Conservation (phyloP, 2,797 vertebrate species). For the Ibycter americanus region DNA sequence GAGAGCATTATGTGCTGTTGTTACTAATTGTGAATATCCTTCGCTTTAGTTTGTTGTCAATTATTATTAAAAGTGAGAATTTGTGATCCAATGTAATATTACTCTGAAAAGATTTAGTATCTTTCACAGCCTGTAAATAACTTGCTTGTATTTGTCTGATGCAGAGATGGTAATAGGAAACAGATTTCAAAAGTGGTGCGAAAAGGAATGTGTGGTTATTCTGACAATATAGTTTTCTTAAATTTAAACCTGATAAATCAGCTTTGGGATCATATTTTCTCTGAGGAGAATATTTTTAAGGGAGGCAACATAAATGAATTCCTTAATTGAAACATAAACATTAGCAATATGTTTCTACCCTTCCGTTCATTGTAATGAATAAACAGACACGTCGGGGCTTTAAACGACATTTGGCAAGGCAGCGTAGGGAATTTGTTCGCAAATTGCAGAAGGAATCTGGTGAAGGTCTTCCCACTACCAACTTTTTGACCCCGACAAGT, state of each 20-base stretch:
- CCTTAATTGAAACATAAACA: slow-evolving; percentile 33
- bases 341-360: not conserved
- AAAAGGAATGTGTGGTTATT: slow-evolving; percentile 65
- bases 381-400: not conserved
- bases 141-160: slow-evolving; percentile 65
- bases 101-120: slow-evolving; percentile 67
- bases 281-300: slow-evolving; percentile 11
- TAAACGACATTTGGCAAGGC: slow-evolving; percentile 4
- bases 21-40: slow-evolving; percentile 63
- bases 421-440: not conserved
- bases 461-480: not conserved
- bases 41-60: slow-evolving; percentile 44
- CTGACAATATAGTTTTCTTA: slow-evolving; percentile 61
- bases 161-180: slow-evolving; percentile 62
- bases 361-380: not conserved
- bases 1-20: slow-evolving; percentile 42
- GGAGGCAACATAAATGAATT: not conserved
- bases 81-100: slow-evolving; percentile 63
- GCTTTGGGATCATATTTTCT: slow-evolving; percentile 23
- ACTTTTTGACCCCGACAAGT: not conserved
- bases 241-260: slow-evolving; percentile 59
- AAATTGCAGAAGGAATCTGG: not conserved
- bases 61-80: slow-evolving; percentile 69
- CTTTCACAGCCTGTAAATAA: slow-evolving; percentile 73
- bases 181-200: slow-evolving; percentile 59